Evolutionary conservation across 2,113 vertebrate species (phyloP), one percentile per base, ranked within the genome.

Genomic region (Periophthalmus modestus): DNA sequence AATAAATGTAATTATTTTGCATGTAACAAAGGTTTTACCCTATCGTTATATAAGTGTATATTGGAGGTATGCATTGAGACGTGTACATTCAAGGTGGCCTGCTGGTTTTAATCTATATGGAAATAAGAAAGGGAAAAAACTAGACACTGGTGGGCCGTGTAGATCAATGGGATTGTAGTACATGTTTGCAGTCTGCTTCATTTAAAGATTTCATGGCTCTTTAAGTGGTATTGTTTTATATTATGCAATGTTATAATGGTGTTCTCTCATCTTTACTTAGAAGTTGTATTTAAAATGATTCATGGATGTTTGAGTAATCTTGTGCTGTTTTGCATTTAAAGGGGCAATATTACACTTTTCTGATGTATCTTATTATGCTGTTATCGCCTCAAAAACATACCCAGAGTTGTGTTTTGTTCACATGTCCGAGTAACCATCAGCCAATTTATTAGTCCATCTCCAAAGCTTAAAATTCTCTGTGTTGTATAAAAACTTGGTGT

Each of bases 81-180:
- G 15, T 33, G 5, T 46, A 46, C 63, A 66, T 21, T 21, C 58
- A 23, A 34, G 23, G 21, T 39, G 13, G 15, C 47, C 62, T 48
- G 58, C n/a, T 18, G 0, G 39, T 54, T 72, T 74, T 54, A 69
- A 80, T 74, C 68, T 66, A 55, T 55, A 66, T 69, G 74, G 62
- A 67, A 78, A 75, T 52, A 12, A 57, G 36, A 43, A 68, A 43
- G 39, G 39, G 36, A 43, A 59, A 72, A 24, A 55, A 21, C n/a
- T 2, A 24, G 23, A 33, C 52, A 52, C 0, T 0, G 21, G 7
- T 47, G 21, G 50, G 47, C 58, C 39, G 24, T 13, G n/a, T 16
- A 48, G 46, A 74, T 71, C 72, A 82, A 63, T 74, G 23, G 19
- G 66, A 73, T 28, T 39, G 13, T 69, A 19, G 58, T 65, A 23